These are phyloP conservation scores for Megastigmus dorsalis DNA, from an alignment of 2,888 invertebrate genomes.

Conservation along the genomic window DNA sequence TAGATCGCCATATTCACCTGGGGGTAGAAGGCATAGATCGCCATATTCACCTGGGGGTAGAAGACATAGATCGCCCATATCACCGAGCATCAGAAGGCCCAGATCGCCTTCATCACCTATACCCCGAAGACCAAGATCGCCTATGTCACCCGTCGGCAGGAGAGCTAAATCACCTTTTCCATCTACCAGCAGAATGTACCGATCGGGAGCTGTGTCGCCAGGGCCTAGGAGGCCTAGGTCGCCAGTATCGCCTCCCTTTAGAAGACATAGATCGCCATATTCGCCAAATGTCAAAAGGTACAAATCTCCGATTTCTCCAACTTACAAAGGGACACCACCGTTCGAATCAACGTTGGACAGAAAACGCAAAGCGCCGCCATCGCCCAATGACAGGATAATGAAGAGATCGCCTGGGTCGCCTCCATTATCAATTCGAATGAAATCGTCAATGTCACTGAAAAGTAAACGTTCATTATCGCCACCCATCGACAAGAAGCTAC, in stretches of 20 bases:
- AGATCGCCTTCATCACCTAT: background rate
- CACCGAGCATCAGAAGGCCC: background rate
- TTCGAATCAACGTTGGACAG: no score
- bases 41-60: background rate
- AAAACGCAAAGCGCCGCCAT: no score
- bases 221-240: no score
- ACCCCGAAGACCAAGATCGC: background rate
- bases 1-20: background rate
- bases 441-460: background rate
- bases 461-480: background rate
- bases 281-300: background rate
- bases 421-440: no score
- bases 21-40: no score
- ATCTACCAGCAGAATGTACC: no score
- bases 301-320: background rate
- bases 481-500: background rate
- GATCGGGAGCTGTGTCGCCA: no score
- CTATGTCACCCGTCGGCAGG: background rate
- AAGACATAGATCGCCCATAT: no score
- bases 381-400: no score
- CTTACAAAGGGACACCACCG: no score
- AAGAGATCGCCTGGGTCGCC: no score
- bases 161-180: background rate
- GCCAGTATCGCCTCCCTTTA: background rate
- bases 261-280: background rate